Evolutionary conservation across 2,888 invertebrate species (phyloP).

Genomic region (Dysmachus trigonus): DNA sequence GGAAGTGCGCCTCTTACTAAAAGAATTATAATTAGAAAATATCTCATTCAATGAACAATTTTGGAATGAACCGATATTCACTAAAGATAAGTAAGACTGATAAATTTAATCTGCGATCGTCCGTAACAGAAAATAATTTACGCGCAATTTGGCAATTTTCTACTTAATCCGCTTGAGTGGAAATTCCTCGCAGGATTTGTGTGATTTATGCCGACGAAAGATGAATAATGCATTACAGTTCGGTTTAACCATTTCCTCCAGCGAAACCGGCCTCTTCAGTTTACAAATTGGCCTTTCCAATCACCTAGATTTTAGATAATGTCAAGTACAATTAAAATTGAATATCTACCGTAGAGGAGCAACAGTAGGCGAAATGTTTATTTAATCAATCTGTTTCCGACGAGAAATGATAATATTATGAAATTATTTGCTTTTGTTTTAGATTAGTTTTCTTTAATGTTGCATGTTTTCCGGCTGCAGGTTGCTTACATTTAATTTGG

Average conservation of each 20-base stretch:
- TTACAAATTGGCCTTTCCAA: neutral
- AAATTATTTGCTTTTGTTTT: neutral
- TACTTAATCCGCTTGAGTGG: neutral
- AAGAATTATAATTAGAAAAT: neutral
- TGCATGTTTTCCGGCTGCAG: neutral
- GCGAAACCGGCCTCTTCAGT: neutral
- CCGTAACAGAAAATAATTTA: neutral
- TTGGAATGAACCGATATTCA: neutral
- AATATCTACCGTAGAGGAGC: neutral
- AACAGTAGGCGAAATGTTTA: neutral
- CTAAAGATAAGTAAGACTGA: neutral
- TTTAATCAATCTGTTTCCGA: neutral
- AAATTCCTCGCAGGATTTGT: neutral
- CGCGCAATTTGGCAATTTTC: neutral
- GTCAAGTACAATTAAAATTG: neutral
- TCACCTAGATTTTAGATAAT: neutral
- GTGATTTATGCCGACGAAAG: neutral
- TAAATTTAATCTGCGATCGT: neutral
- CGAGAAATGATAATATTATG: neutral
- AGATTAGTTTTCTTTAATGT: neutral
- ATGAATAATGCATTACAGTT: neutral
- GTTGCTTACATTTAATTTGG: neutral
- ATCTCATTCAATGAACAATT: neutral
- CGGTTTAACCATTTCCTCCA: neutral
- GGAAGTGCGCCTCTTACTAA: neutral